Conservation (phyloP, 2,797 vertebrate genomes). For the Galagoides demidoff region DNA sequence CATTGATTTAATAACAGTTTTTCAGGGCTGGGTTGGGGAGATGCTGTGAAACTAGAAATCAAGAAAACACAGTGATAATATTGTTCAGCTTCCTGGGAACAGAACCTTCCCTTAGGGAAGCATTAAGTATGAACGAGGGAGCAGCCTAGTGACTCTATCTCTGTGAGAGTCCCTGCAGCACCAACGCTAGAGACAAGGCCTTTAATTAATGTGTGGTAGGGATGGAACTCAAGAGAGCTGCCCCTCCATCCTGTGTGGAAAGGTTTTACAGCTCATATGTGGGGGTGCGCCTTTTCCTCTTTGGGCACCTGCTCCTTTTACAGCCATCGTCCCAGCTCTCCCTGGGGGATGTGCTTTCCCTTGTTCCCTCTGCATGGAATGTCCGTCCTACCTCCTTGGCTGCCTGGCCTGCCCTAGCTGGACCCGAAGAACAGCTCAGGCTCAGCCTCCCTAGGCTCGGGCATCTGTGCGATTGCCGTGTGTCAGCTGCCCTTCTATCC, state of each 20-base stretch:
- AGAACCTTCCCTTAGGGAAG: conserved; percentile 18
- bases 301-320: neutral
- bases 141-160: neutral
- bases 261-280: neutral
- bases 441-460: neutral
- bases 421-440: neutral
- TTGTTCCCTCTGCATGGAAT: neutral
- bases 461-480: accelerated
- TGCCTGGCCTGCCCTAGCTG: neutral
- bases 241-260: neutral
- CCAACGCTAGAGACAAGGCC: neutral
- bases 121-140: neutral
- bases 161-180: neutral
- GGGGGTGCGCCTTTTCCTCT: neutral
- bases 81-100: conserved; percentile 19
- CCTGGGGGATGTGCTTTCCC: neutral
- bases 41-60: neutral
- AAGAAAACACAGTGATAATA: conserved; percentile 37
- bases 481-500: neutral
- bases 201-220: neutral
- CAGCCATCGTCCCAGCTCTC: neutral
- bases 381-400: neutral
- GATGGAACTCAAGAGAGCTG: neutral
- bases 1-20: conserved; percentile 33
- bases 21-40: neutral